Evolutionary conservation across 1,140 invertebrate genomes (phyloP).

Genomic region (Lamellibrachia luymesi): DNA sequence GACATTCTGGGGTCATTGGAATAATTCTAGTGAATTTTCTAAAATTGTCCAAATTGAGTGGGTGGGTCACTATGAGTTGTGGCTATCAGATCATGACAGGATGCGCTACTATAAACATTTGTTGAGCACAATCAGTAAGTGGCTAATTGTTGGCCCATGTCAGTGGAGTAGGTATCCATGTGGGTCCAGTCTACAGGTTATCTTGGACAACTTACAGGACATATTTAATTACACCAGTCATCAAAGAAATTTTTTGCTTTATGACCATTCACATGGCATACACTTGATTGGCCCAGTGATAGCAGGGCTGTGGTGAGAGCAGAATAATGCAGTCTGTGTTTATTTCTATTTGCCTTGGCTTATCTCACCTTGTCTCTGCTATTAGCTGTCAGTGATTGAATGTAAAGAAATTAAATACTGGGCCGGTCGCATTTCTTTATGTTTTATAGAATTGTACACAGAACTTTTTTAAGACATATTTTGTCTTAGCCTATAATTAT

Average conservation of each 20-base stretch:
- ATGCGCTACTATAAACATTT: neutral
- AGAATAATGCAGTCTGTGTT: neutral
- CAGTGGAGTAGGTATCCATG: neutral
- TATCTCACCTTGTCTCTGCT: neutral
- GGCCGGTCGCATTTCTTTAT: neutral
- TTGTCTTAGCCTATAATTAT: neutral
- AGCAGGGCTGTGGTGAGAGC: neutral
- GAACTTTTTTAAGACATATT: neutral
- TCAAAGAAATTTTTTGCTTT: neutral
- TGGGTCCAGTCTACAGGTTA: neutral
- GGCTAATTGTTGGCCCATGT: neutral
- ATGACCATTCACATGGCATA: neutral
- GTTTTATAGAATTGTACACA: neutral
- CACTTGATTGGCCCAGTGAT: neutral
- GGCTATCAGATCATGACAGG: neutral
- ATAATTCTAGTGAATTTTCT: neutral
- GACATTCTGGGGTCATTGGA: neutral
- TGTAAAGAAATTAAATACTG: neutral
- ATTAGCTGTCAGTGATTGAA: neutral
- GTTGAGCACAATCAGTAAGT: neutral
- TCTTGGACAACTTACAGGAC: neutral
- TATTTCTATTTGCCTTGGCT: conserved; percentile 1
- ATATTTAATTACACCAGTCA: neutral
- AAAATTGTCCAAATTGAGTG: neutral
- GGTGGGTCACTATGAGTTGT: neutral